These are phyloP conservation scores for Megamerina dolium DNA, from an alignment of 2,888 invertebrate species.

Conservation along the genomic window DNA sequence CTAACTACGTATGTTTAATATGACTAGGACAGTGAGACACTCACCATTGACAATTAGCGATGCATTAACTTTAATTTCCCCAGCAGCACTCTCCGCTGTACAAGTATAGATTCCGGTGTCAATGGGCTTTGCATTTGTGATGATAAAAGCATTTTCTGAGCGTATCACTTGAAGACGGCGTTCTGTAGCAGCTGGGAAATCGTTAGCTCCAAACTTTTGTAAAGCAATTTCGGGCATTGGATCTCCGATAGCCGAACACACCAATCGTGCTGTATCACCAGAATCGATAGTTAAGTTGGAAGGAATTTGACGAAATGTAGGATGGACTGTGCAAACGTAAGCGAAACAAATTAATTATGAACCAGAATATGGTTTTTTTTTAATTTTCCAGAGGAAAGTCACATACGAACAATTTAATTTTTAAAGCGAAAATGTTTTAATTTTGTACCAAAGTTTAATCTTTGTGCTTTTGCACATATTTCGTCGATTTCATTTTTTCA, in stretches of 20 bases:
- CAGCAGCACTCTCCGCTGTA: constrained; percentile 85
- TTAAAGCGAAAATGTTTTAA: too few relatives aligned
- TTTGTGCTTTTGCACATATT: too few relatives aligned
- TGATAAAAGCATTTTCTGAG: constrained; percentile 85
- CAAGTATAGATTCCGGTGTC: constrained; percentile 93
- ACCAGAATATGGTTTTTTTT: background rate
- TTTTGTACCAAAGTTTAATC: too few relatives aligned
- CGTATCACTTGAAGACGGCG: constrained; percentile 89
- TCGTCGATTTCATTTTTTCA: too few relatives aligned
- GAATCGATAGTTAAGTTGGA: constrained; percentile 77
- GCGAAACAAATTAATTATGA: constrained; percentile 11
- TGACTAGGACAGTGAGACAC: too few relatives aligned
- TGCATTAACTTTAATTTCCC: constrained; percentile 78
- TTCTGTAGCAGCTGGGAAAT: constrained; percentile 92
- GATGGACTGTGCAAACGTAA: constrained; percentile 73
- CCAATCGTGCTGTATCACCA: constrained; percentile 78
- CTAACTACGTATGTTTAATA: too few relatives aligned
- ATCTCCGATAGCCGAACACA: constrained; percentile 86
- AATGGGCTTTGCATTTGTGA: constrained; percentile 79
- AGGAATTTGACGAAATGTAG: constrained; percentile 78
- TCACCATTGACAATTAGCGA: constrained; percentile 64
- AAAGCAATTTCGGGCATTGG: constrained; percentile 84
- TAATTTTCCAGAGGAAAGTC: too few relatives aligned
- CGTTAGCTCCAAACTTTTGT: constrained; percentile 88
- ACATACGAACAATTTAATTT: too few relatives aligned